Conservation (phyloP, 1,140 invertebrate genomes). For the Apis dorsata region DNA sequence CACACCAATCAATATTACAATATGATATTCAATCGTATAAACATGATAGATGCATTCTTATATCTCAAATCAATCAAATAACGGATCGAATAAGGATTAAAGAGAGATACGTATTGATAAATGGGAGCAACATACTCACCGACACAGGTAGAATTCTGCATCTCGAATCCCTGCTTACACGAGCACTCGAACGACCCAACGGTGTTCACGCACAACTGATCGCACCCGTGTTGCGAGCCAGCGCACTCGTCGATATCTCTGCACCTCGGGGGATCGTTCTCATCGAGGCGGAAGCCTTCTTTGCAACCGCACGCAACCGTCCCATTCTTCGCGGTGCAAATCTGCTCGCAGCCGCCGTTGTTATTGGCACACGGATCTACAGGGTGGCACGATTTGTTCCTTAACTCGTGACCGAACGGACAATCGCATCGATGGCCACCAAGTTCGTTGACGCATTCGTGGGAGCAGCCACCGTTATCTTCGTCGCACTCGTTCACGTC, state of each 20-base stretch:
- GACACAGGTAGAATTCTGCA: constrained; percentile 62
- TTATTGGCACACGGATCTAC: constrained; percentile 77
- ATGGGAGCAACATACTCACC: constrained; percentile 58
- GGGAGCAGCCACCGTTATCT: constrained; percentile 84
- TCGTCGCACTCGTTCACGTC: constrained; percentile 84
- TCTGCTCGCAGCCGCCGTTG: constrained; percentile 83
- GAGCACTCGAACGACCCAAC: constrained; percentile 89
- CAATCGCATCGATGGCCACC: constrained; percentile 82
- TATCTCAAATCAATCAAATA: no score
- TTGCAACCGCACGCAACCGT: constrained; percentile 74
- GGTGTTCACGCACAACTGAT: constrained; percentile 87
- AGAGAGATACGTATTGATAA: not conserved
- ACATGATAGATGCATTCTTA: no score
- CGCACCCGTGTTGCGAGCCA: constrained; percentile 83
- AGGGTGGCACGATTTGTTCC: constrained; percentile 61
- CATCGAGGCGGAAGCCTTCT: constrained; percentile 61
- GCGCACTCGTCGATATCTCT: constrained; percentile 87
- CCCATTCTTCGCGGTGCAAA: constrained; percentile 73
- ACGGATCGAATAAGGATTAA: not conserved
- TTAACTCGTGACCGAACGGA: constrained; percentile 66
- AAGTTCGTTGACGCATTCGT: constrained; percentile 83
- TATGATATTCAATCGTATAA: no score
- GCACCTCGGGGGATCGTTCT: constrained; percentile 57
- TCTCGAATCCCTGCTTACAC: constrained; percentile 82
- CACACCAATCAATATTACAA: no score